A percentile compares a stretch with the other conserved stretches of the same genome.
These are phyloP conservation scores for Melanchra persicariae DNA, from an alignment of 2,888 invertebrate genomes.

Conservation along the genomic window DNA sequence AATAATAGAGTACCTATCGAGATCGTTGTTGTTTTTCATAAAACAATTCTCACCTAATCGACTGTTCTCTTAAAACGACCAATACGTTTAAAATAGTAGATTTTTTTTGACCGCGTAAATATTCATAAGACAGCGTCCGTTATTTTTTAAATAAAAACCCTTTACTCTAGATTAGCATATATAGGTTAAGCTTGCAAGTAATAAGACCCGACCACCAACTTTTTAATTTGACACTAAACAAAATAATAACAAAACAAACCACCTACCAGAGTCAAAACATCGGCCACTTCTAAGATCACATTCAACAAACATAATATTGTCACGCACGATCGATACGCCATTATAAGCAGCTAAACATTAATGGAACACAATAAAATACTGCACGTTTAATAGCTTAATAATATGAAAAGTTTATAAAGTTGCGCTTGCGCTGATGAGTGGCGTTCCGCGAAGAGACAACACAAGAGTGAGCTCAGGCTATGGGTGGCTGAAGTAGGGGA, in stretches of 20 bases:
- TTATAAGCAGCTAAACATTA: slow-evolving; percentile 38
- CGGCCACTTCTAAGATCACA: slow-evolving; percentile 76
- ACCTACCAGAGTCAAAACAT: slow-evolving; percentile 81
- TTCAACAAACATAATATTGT: slow-evolving; percentile 76
- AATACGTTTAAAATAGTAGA: background rate
- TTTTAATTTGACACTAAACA: background rate
- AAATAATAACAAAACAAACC: slow-evolving; percentile 21
- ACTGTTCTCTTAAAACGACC: background rate
- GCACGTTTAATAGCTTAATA: slow-evolving; percentile 33
- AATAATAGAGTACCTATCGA: background rate
- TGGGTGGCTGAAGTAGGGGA: slow-evolving; percentile 73
- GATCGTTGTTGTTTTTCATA: background rate
- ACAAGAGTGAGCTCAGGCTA: slow-evolving; percentile 58
- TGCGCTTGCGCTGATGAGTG: slow-evolving; percentile 55
- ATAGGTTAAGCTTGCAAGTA: background rate
- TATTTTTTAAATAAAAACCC: slow-evolving; percentile 5
- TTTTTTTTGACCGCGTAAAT: background rate
- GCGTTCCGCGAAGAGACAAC: slow-evolving; percentile 60
- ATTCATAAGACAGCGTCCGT: background rate
- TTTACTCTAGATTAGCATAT: background rate
- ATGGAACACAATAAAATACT: slow-evolving; percentile 48
- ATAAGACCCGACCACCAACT: background rate
- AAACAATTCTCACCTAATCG: background rate
- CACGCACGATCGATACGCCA: slow-evolving; percentile 71
- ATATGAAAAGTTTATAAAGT: slow-evolving; percentile 28